Evolutionary conservation across 2,888 invertebrate genomes (phyloP), one percentile per base, ranked within the genome.

Genomic region (Mythimna loreyi): DNA sequence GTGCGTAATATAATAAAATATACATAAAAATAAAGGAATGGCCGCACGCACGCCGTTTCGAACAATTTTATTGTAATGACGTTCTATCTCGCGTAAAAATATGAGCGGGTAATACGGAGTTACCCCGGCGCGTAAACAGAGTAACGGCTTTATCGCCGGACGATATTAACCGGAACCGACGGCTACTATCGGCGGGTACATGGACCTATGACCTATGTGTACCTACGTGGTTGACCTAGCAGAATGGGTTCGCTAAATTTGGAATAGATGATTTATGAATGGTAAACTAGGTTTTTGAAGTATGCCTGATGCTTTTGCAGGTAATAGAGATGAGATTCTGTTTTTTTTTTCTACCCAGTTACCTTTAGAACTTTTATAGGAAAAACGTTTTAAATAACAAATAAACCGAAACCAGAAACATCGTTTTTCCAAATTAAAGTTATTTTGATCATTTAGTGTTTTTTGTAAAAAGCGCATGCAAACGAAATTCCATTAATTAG

Each of bases 1-100:
- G 25, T 21, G 25, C 25, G 4, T 13, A 66, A 78, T 63, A 50
- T 63, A 67, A 78, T 78, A 69, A 74, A 78, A 78, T 67, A 69
- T 57, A 78, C 69, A 78, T 69, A 74, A 78, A 73, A 74, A 74
- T 78, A 74, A 78, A n/a, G 56, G 60, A 57, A 78, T 64, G 53
- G 66, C 58, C 64, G 45, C 69, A 63, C 52, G 78, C 55, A 28
- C 58, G 65, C 74, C 60, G 9, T 53, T 78, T 62, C 60, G 23
- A 64, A 64, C 66, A 50, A 56, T 82, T 84, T 73, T 71, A 82
- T 84, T 75, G 70, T 78, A 71, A 75, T 72, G 72, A 67, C 56
- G 62, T 70, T 82, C 66, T 84, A 75, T 82, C 69, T 71, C 72
- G 75, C 72, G 80, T 82, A 78, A 82, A 82, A 82, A 72, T 84